phyloP scores from a whole-genome alignment of 2,888 invertebrate genomes.

The Patella caerulea region DNA sequence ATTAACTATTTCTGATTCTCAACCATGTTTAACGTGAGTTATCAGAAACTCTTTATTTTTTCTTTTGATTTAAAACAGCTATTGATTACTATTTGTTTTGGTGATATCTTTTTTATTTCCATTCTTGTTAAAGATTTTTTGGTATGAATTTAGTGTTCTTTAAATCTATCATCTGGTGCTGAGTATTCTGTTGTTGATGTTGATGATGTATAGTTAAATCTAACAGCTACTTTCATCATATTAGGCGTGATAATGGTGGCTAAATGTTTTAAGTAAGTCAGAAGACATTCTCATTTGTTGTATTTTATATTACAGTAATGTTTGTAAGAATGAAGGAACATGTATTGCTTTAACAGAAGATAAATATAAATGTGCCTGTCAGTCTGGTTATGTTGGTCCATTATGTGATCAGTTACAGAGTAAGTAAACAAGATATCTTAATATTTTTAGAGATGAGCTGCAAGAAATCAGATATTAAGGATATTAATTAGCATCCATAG shows the following conservation, averaged over 20 bases:
- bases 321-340: constrained; percentile 46
- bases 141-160: too few species aligned
- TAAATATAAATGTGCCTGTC: constrained; percentile 42
- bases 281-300: too few species aligned
- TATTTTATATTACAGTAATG: constrained; percentile 33
- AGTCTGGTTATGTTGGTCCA: constrained; percentile 37
- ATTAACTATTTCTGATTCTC: constrained; percentile 37
- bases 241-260: too few species aligned
- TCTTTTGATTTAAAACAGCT: background rate
- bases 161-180: too few species aligned
- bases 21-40: constrained; percentile 38
- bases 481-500: too few species aligned
- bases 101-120: too few species aligned
- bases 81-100: background rate
- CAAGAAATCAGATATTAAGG: constrained; percentile 16
- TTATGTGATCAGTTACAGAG: constrained; percentile 40
- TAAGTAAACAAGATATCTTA: constrained; percentile 23
- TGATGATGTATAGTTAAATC: too few species aligned
- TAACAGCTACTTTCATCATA: too few species aligned
- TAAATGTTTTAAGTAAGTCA: too few species aligned
- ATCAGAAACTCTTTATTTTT: background rate
- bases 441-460: constrained; percentile 22
- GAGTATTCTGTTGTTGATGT: too few species aligned
- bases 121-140: too few species aligned
- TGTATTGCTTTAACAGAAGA: constrained; percentile 40